phyloP scores from a whole-genome alignment of 1,140 invertebrate genomes.

The Acromyrmex echinatior region DNA sequence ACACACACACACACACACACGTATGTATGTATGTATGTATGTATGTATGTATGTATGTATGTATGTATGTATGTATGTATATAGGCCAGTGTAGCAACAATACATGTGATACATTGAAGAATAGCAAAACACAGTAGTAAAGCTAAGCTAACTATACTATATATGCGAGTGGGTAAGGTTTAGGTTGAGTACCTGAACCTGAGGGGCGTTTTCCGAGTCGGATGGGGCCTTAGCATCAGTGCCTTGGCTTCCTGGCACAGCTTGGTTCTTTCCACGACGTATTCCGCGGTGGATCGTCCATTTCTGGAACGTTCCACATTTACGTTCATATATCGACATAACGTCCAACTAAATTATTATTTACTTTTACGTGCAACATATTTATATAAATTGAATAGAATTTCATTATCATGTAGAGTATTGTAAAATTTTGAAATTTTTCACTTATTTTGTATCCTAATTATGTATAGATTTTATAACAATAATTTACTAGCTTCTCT shows the following conservation, averaged over 20 bases:
- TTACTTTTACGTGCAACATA: slow-evolving; percentile 45
- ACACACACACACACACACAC: background rate
- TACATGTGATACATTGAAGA: slow-evolving; percentile 56
- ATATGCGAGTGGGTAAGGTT: slow-evolving; percentile 81
- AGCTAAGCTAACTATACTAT: slow-evolving; percentile 74
- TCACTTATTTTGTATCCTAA: slow-evolving; percentile 11
- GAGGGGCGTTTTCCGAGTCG: slow-evolving; percentile 85
- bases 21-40: slow-evolving; percentile 10
- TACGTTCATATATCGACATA: slow-evolving; percentile 79
- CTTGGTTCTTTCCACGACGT: slow-evolving; percentile 90
- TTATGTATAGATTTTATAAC: slow-evolving; percentile 1
- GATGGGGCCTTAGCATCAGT: slow-evolving; percentile 85
- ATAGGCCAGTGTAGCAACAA: slow-evolving; percentile 63
- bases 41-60: background rate
- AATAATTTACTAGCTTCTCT: slow-evolving; percentile 11
- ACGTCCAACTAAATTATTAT: slow-evolving; percentile 58
- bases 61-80: background rate
- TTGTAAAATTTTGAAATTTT: background rate
- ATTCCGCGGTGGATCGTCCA: slow-evolving; percentile 93
- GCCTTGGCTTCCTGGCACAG: slow-evolving; percentile 87
- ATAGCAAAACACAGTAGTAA: slow-evolving; percentile 74
- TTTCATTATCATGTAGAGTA: background rate
- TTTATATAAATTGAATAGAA: slow-evolving; percentile 23
- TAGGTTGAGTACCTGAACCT: slow-evolving; percentile 86
- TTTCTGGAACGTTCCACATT: slow-evolving; percentile 89